Percentiles rank a stretch among this genome's conserved stretches.
phyloP scores from a whole-genome alignment of 2,888 invertebrate genomes.

The Rhamnusium bicolor region DNA sequence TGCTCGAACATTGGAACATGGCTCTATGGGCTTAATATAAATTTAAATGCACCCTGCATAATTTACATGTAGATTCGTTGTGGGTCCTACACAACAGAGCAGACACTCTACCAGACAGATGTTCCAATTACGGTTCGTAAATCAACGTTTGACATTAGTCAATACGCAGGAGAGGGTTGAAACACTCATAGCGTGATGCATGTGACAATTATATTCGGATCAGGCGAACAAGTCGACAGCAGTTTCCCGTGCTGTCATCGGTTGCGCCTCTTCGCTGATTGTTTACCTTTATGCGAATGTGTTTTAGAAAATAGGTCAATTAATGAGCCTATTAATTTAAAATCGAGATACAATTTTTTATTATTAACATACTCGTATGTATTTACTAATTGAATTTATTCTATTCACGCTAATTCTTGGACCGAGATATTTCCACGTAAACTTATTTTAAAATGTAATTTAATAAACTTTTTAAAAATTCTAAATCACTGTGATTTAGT shows the following conservation, averaged over 20 bases:
- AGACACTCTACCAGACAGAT: conserved; percentile 31
- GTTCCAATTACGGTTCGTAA: conserved; percentile 32
- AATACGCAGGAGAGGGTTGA: conserved; percentile 26
- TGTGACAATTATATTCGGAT: conserved; percentile 31
- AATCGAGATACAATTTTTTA: not conserved
- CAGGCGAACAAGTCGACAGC: conserved; percentile 2
- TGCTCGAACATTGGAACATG: conserved; percentile 17
- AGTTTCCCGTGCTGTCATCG: conserved; percentile 4
- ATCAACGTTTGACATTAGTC: conserved; percentile 34
- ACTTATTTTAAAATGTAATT: too few species aligned
- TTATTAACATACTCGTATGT: too few species aligned
- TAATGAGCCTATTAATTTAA: not conserved
- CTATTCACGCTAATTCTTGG: too few species aligned
- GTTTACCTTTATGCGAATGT: not conserved
- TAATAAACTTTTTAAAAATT: too few species aligned
- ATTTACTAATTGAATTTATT: not conserved
- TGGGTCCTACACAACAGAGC: conserved; percentile 12
- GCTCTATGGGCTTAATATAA: conserved; percentile 45
- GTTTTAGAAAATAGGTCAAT: not conserved
- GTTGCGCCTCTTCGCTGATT: conserved; percentile 4
- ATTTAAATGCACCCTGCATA: conserved; percentile 51
- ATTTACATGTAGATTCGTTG: conserved; percentile 52
- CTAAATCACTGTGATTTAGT: too few species aligned
- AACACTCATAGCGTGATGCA: conserved; percentile 23
- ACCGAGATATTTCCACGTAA: too few species aligned